Conservation (phyloP, 2,797 vertebrate species). For the Columba guinea region DNA sequence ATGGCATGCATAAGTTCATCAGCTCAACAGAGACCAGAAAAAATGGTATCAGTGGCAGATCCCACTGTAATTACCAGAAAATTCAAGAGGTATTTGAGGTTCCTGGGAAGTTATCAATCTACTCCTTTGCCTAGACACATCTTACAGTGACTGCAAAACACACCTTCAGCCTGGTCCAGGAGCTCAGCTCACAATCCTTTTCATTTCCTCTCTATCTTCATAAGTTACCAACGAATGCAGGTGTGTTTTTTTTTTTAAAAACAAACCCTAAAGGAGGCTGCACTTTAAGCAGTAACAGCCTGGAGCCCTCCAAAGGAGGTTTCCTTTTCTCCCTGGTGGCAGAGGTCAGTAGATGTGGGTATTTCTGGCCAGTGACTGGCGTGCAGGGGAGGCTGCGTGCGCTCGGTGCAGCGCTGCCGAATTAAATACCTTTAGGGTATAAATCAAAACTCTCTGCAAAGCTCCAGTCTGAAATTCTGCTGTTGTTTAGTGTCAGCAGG, state of each 20-base stretch:
- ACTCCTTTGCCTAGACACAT: neutral
- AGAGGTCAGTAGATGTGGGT: accelerated
- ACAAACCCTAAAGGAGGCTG: neutral
- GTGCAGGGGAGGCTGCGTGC: accelerated
- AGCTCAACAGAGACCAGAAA: neutral
- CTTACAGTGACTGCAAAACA: neutral
- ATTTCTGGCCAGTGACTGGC: accelerated
- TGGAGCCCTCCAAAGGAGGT: neutral
- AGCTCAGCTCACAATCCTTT: neutral
- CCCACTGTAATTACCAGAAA: neutral
- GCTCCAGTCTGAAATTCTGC: neutral
- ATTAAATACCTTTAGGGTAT: neutral
- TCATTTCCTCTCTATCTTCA: neutral
- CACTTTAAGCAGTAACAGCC: neutral
- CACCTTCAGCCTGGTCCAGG: neutral
- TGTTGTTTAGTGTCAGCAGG: neutral
- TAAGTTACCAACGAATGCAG: neutral
- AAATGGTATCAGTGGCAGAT: neutral
- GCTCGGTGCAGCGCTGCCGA: neutral
- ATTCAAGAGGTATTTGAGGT: neutral
- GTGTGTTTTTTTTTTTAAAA: no score
- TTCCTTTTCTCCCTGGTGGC: neutral
- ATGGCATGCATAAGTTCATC: neutral
- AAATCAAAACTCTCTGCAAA: neutral
- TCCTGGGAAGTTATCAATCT: neutral